Evolutionary conservation across 2,888 invertebrate genomes (phyloP), one percentile per base, ranked within the genome.

Genomic region (Trachelus tabidus): DNA sequence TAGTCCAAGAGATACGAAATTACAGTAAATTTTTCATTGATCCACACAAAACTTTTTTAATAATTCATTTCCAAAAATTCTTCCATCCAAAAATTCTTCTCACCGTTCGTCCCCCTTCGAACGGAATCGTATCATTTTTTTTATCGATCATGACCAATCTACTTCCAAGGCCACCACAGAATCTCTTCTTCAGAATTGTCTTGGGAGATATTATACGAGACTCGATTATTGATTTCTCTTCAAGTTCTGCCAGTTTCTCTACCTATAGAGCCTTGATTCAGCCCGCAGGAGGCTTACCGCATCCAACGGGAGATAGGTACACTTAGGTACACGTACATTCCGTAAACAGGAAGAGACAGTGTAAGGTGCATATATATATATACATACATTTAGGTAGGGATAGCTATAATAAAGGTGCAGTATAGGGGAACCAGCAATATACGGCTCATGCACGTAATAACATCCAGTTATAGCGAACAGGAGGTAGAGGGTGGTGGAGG

Each of bases 401-500:
- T 56, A 56, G 56, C 56, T 23, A 56, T 56, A 56, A 56, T 56
- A 56, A 23, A 56, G 56, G 56, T 56, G 23, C 56, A 56, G 56
- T 56, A 56, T 56, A 56, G 56, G 9, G 56, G 56, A 56, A 23
- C 2, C 23, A 56, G 56, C 56, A 56, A 56, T 56, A 56, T 56
- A 56, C 56, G 56, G 56, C 56, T 56, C 56, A 6, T 56, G 56
- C 56, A 56, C 56, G 56, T 56, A 56, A 56, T 56, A 56, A 56
- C 56, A 56, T 23, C 56, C 56, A 56, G 56, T 56, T 56, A 56
- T 56, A 56, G 23, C 6, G 56, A 56, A 56, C 9, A 23, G 15
- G 56, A 9, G 6, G 6, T 0, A 4, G 15, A 0, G 6, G 6
- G 15, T 3, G 3, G 11, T n/a, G n/a, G n/a, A n/a, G n/a, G n/a